Conservation (phyloP, 2,113 vertebrate genomes). For the Pleuronectes platessa region DNA sequence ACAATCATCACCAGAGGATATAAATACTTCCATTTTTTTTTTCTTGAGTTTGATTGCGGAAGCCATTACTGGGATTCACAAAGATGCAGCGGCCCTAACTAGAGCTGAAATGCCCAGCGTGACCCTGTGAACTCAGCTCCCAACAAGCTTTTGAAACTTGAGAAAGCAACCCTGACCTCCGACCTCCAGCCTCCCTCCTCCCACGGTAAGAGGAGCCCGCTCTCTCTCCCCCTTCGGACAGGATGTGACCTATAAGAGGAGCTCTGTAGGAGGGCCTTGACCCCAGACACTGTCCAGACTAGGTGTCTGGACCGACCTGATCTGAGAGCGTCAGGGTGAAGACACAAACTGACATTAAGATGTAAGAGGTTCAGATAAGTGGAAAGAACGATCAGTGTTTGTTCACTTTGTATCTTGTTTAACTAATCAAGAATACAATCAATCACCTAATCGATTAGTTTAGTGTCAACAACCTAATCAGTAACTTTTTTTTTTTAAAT, state of each 20-base stretch:
- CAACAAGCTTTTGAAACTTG: conserved; percentile 81
- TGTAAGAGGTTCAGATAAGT: conserved; percentile 49
- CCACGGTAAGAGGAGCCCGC: conserved; percentile 58
- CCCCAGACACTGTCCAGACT: conserved; percentile 83
- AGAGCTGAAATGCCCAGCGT: conserved; percentile 64
- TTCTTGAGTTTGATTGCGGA: conserved; percentile 79
- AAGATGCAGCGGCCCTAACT: conserved; percentile 66
- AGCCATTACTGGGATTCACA: conserved; percentile 74
- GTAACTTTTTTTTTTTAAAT: too few relatives aligned
- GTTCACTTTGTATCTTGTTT: neutral
- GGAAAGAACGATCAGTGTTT: conserved; percentile 2
- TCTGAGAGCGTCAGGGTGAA: conserved; percentile 33
- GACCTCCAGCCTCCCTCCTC: conserved; percentile 73
- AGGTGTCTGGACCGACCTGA: conserved; percentile 66
- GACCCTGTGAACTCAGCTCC: conserved; percentile 67
- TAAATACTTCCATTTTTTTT: conserved; percentile 82
- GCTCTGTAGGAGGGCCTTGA: conserved; percentile 76
- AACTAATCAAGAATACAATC: too few relatives aligned
- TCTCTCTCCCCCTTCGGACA: conserved; percentile 69
- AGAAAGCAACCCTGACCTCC: conserved; percentile 77
- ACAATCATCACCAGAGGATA: conserved; percentile 61
- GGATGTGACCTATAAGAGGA: conserved; percentile 78
- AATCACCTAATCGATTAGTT: neutral
- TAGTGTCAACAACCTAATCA: too few relatives aligned
- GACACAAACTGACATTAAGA: conserved; percentile 47